Conservation (phyloP, 2,888 invertebrate genomes). For the Cheilosia urbana region DNA sequence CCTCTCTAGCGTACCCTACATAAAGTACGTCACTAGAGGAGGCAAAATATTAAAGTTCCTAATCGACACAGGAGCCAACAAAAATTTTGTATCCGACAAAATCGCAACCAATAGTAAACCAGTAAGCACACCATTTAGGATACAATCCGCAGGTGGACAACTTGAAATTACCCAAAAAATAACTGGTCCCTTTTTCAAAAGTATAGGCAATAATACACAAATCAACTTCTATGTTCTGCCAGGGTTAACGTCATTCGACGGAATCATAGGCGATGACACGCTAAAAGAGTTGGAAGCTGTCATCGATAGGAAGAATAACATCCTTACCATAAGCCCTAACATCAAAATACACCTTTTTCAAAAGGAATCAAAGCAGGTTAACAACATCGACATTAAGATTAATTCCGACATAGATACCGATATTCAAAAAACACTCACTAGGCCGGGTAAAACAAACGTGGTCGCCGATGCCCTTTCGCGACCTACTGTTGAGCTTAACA, state of each 20-base stretch:
- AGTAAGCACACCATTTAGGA: not conserved
- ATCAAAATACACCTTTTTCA: conserved; percentile 1
- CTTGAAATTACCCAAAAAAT: conserved; percentile 9
- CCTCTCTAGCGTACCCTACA: conserved; percentile 48
- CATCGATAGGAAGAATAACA: conserved; percentile 17
- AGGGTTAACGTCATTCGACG: conserved; percentile 1
- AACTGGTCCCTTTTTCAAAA: conserved; percentile 8
- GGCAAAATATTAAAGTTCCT: too few species aligned
- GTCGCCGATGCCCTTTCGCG: too few species aligned
- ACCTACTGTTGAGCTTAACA: not conserved
- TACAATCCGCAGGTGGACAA: conserved; percentile 9
- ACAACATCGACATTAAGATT: conserved; percentile 24
- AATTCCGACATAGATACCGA: conserved; percentile 10
- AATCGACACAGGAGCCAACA: too few species aligned
- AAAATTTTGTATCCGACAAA: not conserved
- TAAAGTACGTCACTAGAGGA: not conserved
- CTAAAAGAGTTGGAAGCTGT: conserved; percentile 11
- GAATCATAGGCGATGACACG: conserved; percentile 16
- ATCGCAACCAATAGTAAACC: conserved; percentile 12
- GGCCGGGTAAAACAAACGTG: too few species aligned
- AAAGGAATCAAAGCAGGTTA: conserved; percentile 11
- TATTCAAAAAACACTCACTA: conserved; percentile 1
- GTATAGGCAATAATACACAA: conserved; percentile 8
- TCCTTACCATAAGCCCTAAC: conserved; percentile 5
- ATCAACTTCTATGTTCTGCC: conserved; percentile 13